phyloP scores from a whole-genome alignment of 2,113 vertebrate species.

The Notarius quadriscutis region DNA sequence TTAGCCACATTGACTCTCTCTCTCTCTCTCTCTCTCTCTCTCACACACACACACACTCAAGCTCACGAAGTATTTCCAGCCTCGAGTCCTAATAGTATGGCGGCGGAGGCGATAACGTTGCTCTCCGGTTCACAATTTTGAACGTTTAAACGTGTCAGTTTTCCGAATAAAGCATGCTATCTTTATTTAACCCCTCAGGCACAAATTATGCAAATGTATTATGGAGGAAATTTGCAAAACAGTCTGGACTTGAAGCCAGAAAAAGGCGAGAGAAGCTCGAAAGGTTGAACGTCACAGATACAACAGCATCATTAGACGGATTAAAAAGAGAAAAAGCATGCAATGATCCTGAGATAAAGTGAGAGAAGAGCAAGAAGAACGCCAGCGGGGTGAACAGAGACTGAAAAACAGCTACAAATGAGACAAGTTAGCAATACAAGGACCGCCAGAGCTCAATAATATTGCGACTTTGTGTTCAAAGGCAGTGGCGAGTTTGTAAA shows the following conservation, averaged over 20 bases:
- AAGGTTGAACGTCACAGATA: slow-evolving; percentile 4
- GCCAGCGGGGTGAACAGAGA: not conserved
- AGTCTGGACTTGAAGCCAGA: not conserved
- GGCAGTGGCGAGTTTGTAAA: slow-evolving; percentile 22
- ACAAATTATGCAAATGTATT: not conserved
- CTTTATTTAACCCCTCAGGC: not conserved
- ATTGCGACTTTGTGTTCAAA: not conserved
- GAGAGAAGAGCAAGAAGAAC: too few species aligned
- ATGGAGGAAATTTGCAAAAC: not conserved
- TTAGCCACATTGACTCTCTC: too few species aligned
- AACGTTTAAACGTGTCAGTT: not conserved
- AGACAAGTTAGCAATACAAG: not conserved
- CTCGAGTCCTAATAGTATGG: not conserved
- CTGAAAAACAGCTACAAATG: not conserved
- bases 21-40: too few species aligned
- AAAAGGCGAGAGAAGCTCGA: not conserved
- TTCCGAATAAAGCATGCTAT: not conserved
- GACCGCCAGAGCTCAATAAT: not conserved
- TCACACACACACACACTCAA: not conserved
- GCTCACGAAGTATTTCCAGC: not conserved
- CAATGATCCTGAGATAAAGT: not conserved
- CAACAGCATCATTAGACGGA: slow-evolving; percentile 33
- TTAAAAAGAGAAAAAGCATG: not conserved
- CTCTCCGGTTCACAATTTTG: too few species aligned
- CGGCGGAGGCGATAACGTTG: not conserved